Evolutionary conservation across 2,113 vertebrate genomes (phyloP), one percentile per base, ranked within the genome.

Genomic region (Sula dactylatra): DNA sequence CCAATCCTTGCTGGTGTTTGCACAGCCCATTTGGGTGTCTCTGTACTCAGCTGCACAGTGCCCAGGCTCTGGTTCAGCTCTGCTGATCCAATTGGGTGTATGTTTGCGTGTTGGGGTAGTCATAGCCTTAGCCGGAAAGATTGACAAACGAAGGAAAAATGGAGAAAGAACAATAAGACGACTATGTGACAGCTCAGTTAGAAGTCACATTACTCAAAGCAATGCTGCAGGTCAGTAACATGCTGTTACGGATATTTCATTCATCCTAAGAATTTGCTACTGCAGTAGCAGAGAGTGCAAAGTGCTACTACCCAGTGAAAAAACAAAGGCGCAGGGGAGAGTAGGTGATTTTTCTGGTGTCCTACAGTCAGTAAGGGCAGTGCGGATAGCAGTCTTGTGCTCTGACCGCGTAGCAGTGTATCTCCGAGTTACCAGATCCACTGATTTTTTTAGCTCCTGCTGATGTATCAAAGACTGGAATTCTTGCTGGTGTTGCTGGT

Each of bases 381-480:
- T 1, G 1, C 27, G 2, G 4, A 16, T 5, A 29, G 27, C 14
- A 16, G 20, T 40, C 11, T 65, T 1, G 2, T 65, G 49, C 73
- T 65, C 55, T 70, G 69, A 59, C 13, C 1, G 0, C 2, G 0
- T 9, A 22, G 67, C 36, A 16, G 20, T 1, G 14, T 29, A 6
- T 47, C 70, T 56, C 58, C 1, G 2, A 1, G 73, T n/a, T 86
- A 21, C 40, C 13, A 15, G 49, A 58, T 50, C 21, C 6, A 1
- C 8, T 69, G 27, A 3, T 55, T 81, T 76, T 32, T 47, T 31
- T 32, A 32, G 16, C 38, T 52, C 45, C 55, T 61, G 52, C 10
- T 52, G 54, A 55, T 2, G 3, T 15, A 25, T 34, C 42, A 65
- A 69, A 73, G 38, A 9, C 20, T 38, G 42, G 31, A 76, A 52